These are phyloP conservation scores for Uromys caudimaculatus DNA, from an alignment of 2,797 vertebrate species.

Conservation along the genomic window DNA sequence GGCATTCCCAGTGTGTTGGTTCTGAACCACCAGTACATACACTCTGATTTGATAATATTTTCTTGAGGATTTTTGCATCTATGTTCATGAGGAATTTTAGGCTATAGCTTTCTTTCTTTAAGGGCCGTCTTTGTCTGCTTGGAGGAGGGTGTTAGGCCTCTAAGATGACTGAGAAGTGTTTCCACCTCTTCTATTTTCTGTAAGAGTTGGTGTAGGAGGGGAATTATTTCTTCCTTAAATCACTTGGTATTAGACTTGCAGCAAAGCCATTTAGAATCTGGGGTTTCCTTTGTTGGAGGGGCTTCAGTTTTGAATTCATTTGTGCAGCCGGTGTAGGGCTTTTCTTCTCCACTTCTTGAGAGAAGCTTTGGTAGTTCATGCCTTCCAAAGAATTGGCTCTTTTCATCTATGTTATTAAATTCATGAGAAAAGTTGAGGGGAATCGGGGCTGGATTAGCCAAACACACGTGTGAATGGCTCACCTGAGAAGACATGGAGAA, in stretches of 20 bases:
- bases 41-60: constrained; percentile 45
- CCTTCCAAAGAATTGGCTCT: constrained; percentile 47
- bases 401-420: constrained; percentile 64
- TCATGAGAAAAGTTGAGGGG: constrained; percentile 16
- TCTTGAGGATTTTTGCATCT: constrained; percentile 16
- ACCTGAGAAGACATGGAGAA: background rate
- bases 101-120: background rate
- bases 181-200: constrained; percentile 37
- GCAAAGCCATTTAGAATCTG: constrained; percentile 30
- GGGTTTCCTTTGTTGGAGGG: constrained; percentile 60
- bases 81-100: constrained; percentile 28
- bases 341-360: constrained; percentile 39
- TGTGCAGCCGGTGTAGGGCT: constrained; percentile 14
- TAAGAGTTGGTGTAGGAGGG: constrained; percentile 29
- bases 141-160: background rate
- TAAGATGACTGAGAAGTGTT: background rate
- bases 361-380: constrained; percentile 34
- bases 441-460: constrained; percentile 18
- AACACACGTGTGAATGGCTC: background rate
- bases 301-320: constrained; percentile 73
- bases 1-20: background rate
- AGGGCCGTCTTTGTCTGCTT: constrained; percentile 46
- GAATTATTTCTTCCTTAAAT: constrained; percentile 55
- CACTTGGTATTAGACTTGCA: constrained; percentile 61
- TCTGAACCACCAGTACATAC: background rate